phyloP scores from a whole-genome alignment of 2,888 invertebrate species.

The Cosmia trapezina region DNA sequence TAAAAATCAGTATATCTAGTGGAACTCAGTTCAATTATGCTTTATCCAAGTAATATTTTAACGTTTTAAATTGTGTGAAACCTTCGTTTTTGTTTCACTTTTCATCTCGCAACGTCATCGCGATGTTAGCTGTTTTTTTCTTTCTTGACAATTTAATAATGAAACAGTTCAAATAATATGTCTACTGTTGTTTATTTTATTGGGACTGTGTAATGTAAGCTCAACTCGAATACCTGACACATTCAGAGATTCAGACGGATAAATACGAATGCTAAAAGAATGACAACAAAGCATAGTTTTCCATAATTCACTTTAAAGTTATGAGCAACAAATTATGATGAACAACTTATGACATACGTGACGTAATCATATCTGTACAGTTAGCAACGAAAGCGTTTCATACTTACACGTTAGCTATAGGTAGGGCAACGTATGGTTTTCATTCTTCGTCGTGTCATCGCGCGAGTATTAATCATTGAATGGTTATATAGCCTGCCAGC shows the following conservation, averaged over 20 bases:
- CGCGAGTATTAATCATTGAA: constrained; percentile 85
- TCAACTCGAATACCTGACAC: constrained; percentile 1
- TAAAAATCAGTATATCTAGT: not conserved
- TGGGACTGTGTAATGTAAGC: not conserved
- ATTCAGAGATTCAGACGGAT: not conserved
- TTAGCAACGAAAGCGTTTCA: constrained; percentile 45
- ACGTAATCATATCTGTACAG: constrained; percentile 39
- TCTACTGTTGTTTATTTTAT: not conserved
- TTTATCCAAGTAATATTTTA: not conserved
- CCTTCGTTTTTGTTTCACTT: not conserved
- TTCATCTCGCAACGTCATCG: not conserved
- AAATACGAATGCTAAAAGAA: constrained; percentile 5
- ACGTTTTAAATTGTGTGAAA: not conserved
- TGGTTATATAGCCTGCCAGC: constrained; percentile 79
- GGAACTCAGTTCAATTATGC: not conserved
- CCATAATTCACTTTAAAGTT: constrained; percentile 11
- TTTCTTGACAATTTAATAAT: not conserved
- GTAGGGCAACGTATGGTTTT: constrained; percentile 73
- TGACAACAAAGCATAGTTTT: constrained; percentile 23
- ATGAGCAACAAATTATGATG: constrained; percentile 10
- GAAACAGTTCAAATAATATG: not conserved
- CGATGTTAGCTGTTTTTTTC: not conserved
- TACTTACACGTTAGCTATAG: constrained; percentile 49
- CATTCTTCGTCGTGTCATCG: constrained; percentile 82
- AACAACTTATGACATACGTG: constrained; percentile 9